Evolutionary conservation across 2,888 invertebrate species (phyloP).

Genomic region (Mimachlamys varia): DNA sequence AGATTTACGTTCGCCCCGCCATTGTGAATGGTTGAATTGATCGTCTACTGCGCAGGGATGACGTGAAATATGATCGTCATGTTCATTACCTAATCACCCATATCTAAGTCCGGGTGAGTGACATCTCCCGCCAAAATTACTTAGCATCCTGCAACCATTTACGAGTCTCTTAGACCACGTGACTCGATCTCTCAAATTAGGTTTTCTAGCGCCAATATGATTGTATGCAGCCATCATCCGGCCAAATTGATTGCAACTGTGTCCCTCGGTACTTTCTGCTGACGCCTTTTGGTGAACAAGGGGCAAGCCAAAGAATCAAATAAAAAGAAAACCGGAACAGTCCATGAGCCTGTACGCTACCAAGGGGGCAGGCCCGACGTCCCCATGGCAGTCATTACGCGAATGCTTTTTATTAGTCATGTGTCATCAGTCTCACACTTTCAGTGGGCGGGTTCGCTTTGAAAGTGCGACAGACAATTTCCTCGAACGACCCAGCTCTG

Average conservation of each 20-base stretch:
- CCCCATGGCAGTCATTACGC: background rate
- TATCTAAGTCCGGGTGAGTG: constrained; percentile 43
- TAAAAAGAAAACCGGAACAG: background rate
- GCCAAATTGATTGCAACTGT: constrained; percentile 15
- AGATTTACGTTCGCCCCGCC: constrained; percentile 55
- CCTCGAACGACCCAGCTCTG: background rate
- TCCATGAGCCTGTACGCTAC: background rate
- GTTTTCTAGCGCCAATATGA: constrained; percentile 29
- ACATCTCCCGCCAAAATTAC: constrained; percentile 39
- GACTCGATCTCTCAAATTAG: constrained; percentile 39
- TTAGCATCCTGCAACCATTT: constrained; percentile 40
- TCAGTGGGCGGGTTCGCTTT: background rate
- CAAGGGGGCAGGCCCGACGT: background rate
- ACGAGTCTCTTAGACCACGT: constrained; percentile 40
- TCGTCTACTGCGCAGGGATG: constrained; percentile 48
- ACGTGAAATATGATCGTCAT: constrained; percentile 52
- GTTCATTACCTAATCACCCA: constrained; percentile 55
- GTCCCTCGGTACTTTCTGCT: background rate
- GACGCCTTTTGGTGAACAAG: constrained; percentile 23
- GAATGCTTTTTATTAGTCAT: constrained; percentile 2
- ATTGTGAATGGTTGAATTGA: constrained; percentile 53
- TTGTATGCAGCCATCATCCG: background rate
- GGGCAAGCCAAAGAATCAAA: constrained; percentile 22
- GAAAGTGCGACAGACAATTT: background rate
- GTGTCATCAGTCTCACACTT: background rate